A percentile compares a stretch with the other conserved stretches of the same genome.
Evolutionary conservation across 1,140 invertebrate species (phyloP).

Genomic region (Drosophila kohkoa): DNA sequence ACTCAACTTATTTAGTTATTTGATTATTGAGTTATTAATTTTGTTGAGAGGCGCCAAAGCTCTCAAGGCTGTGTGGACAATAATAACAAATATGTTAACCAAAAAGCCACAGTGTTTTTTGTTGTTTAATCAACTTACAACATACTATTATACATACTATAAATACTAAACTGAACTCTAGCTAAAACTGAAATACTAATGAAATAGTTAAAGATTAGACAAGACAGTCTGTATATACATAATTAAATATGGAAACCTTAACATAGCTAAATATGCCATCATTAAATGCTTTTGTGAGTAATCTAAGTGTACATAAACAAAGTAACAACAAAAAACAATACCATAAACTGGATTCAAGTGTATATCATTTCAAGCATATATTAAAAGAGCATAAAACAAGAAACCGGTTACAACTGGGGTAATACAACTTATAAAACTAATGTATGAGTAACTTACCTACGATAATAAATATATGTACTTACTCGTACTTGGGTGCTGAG

Average conservation of each 20-base stretch:
- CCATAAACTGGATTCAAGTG: constrained; percentile 35
- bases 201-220: constrained; percentile 45
- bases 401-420: constrained; percentile 58
- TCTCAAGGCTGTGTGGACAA: constrained; percentile 91
- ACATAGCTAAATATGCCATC: constrained; percentile 68
- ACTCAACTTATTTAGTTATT: constrained; percentile 9
- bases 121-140: constrained; percentile 38
- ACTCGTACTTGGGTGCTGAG: constrained; percentile 4
- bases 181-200: constrained; percentile 23
- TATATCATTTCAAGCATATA: constrained; percentile 36
- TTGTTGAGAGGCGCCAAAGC: constrained; percentile 86
- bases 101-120: constrained; percentile 71
- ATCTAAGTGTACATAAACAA: constrained; percentile 79
- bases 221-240: constrained; percentile 58
- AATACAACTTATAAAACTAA: constrained; percentile 47
- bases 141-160: background rate
- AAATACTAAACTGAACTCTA: constrained; percentile 1
- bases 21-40: constrained; percentile 20
- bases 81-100: constrained; percentile 85
- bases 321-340: constrained; percentile 9
- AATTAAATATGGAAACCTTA: constrained; percentile 40
- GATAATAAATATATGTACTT: constrained; percentile 16
- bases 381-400: constrained; percentile 33
- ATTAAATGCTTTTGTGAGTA: constrained; percentile 84
- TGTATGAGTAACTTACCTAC: constrained; percentile 19